Base-by-base conservation (phyloP, 1,140 invertebrate genomes). In the Zaprionus vittiger region DNA sequence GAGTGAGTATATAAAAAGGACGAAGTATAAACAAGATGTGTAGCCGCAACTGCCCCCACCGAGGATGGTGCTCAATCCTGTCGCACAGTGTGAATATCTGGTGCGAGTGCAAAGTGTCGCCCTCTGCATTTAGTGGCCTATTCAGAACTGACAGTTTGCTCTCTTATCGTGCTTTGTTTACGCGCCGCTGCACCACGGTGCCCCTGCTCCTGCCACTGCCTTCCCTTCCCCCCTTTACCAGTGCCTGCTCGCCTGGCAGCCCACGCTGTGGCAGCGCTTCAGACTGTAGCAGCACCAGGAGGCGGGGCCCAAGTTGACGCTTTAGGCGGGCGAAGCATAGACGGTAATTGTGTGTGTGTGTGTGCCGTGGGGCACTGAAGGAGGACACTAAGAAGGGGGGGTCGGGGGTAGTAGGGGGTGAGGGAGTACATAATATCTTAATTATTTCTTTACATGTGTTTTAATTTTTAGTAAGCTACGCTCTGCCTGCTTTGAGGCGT, bases 361-460 rank as follows among this genome's bases (percentile, higher is more conserved):
- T 26, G 67, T 28, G 54, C n/a, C 2, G 20, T 22, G 44, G 37
- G 28, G 31, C 31, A 34, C 31, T 11, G 9, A 34, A 34, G 31
- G 9, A 34, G 31, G 31, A 34, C 9, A 34, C 31, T 11, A 9
- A 34, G 3, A 20, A 2, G 28, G 22, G 6, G 12, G 34, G 15
- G 17, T 34, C 22, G 24, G n/a, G 6, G 38, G 38, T 5, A 26
- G 44, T 55, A n/a, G 7, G 22, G 41, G 2, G 15, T 24, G 20
- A 17, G 52, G 31, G 20, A 38, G 34, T 80, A 80, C 83, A 83
- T 87, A 87, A 87, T 87, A 87, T 87, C 84, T 89, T 87, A 87
- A 87, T 87, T 87, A 87, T 89, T 87, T 87, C 84, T 83, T 87
- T 87, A 87, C 84, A 87, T 87, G 84, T 87, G 84, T 87, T 87